Conservation (phyloP, 1,140 invertebrate species). For the Eupeodes corollae region DNA sequence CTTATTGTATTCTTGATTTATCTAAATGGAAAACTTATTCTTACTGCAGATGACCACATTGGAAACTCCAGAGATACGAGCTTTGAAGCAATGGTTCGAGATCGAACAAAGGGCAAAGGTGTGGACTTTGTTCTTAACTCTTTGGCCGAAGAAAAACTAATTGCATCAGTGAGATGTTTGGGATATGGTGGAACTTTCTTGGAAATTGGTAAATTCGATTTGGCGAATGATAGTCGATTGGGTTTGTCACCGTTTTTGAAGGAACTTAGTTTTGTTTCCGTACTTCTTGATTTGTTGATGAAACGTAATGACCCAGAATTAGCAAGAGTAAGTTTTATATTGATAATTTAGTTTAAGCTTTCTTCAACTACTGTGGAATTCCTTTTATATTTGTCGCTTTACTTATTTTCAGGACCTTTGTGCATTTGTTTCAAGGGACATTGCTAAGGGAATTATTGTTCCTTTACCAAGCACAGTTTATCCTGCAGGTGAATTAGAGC, state of each 20-base stretch:
- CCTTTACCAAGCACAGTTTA: slow-evolving; percentile 52
- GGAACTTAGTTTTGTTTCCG: slow-evolving; percentile 77
- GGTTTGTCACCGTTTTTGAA: slow-evolving; percentile 67
- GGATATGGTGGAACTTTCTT: slow-evolving; percentile 54
- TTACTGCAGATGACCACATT: slow-evolving; percentile 42
- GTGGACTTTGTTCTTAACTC: slow-evolving; percentile 60
- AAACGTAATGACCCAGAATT: slow-evolving; percentile 33
- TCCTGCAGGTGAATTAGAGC: slow-evolving; percentile 47
- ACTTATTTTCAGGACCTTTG: slow-evolving; percentile 16
- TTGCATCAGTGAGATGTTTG: slow-evolving; percentile 67
- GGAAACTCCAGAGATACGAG: slow-evolving; percentile 51
- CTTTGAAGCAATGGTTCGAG: slow-evolving; percentile 48
- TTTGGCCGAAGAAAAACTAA: slow-evolving; percentile 54
- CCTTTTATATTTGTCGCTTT: no score
- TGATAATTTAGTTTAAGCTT: no score
- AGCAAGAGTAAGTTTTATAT: slow-evolving; percentile 38
- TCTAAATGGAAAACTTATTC: neutral
- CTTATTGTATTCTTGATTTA: neutral
- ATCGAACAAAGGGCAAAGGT: slow-evolving; percentile 47
- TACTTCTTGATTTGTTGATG: slow-evolving; percentile 70
- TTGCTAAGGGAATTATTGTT: slow-evolving; percentile 45
- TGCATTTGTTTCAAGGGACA: slow-evolving; percentile 22
- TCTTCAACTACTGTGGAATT: no score
- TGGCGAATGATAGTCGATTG: slow-evolving; percentile 50
- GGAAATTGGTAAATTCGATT: slow-evolving; percentile 69